Evolutionary conservation across 2,888 invertebrate genomes (phyloP), one percentile per base, ranked within the genome.

Genomic region (Frankliniella intonsa): DNA sequence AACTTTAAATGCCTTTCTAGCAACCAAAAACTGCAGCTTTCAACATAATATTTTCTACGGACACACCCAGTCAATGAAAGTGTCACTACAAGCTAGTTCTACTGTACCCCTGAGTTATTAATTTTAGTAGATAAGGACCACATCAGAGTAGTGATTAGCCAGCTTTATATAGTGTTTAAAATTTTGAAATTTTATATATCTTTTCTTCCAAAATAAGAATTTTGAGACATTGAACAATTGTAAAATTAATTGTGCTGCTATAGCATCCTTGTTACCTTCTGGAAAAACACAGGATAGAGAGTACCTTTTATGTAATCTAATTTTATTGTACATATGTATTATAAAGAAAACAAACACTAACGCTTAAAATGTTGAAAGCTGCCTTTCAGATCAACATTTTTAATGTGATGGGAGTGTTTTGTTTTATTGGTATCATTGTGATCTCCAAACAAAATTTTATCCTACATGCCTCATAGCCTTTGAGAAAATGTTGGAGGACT

Each of bases 331-430:
- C 69, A 25, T 25, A 76, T 76, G 69, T 76, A 76, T 76, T 76
- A 76, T 76, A 76, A 76, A 76, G 22, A 25, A 76, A 50, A 81
- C 27, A 55, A 81, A 81, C 81, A 62, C 51, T 81, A 81, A 81
- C 81, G 19, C 38, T 81, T 8, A 22, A 81, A 81, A 81, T 81
- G 55, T 51, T 81, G 81, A 27, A 51, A 51, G n/a, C 81, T 81
- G 51, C 81, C 81, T 76, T 25, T 25, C 69, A 25, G 3, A 22
- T 25, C 25, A 25, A 22, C 69, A 25, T 76, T 76, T 25, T 12
- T 76, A 25, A 22, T 22, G 25, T 25, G 12, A 76, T 76, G 69
- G 69, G 25, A 76, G 25, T 76, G 69, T 76, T 25, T 22, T 69
- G 69, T 69, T 25, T 22, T 69, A 22, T 69, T 22, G n/a, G 69